Evolutionary conservation across 2,797 vertebrate genomes (phyloP).

Genomic region (Phrynocephalus guinanensis): DNA sequence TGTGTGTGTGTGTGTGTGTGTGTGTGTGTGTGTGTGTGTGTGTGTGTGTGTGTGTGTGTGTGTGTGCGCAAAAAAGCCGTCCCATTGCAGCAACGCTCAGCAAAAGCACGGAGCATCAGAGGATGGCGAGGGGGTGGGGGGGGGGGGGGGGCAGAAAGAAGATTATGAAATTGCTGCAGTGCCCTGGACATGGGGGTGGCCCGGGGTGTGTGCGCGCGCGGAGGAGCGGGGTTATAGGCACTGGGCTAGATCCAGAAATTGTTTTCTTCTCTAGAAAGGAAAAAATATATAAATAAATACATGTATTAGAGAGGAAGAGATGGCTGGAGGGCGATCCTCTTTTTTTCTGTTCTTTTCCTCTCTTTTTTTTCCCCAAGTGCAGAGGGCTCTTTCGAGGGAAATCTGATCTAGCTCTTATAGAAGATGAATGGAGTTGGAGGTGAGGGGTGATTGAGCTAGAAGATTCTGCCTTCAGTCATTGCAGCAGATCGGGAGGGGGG

Average conservation of each 20-base stretch:
- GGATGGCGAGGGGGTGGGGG: no score
- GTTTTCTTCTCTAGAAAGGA: not conserved
- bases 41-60: no score
- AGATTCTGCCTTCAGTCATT: not conserved
- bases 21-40: no score
- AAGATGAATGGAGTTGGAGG: not conserved
- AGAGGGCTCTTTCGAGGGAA: no score
- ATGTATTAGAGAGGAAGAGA: no score
- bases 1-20: no score
- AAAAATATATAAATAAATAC: not conserved
- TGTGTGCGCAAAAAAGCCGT: no score
- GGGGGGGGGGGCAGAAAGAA: not conserved
- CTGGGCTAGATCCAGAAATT: not conserved
- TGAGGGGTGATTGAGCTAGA: not conserved
- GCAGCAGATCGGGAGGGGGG: not conserved
- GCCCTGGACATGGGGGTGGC: not conserved
- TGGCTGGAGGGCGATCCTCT: not conserved
- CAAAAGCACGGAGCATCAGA: not conserved
- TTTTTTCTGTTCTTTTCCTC: not conserved
- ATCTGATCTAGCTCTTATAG: not conserved
- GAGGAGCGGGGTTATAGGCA: not conserved
- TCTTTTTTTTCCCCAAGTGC: not conserved
- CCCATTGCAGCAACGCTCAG: constrained; percentile 5
- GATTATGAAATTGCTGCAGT: constrained; percentile 16
- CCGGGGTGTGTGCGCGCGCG: no score